These are phyloP conservation scores for Columbina picui DNA, from an alignment of 2,113 vertebrate species.

Conservation along the genomic window DNA sequence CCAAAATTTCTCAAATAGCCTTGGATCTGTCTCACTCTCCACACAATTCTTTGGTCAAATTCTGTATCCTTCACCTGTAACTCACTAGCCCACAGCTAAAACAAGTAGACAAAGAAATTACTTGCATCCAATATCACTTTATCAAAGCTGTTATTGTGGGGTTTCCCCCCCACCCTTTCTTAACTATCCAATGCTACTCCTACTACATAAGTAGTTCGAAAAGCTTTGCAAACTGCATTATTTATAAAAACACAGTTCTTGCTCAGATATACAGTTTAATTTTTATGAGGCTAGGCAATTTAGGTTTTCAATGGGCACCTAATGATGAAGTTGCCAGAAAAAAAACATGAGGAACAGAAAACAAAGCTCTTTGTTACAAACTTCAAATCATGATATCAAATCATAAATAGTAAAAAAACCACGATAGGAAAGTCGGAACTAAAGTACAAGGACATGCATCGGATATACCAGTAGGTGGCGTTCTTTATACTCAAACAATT, in stretches of 20 bases:
- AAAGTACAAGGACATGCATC: background rate
- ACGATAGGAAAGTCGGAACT: background rate
- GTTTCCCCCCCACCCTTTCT: background rate
- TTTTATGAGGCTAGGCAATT: background rate
- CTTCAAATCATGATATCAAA: background rate
- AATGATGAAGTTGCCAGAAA: background rate
- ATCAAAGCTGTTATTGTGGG: background rate
- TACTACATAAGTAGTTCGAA: background rate
- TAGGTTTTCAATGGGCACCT: background rate
- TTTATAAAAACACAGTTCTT: background rate
- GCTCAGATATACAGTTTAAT: background rate
- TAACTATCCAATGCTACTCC: background rate
- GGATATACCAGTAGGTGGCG: slow-evolving; percentile 9
- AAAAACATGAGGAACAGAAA: background rate
- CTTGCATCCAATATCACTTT: background rate
- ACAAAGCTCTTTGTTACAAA: background rate
- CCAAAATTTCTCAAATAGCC: background rate
- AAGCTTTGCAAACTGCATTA: background rate
- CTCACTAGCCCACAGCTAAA: background rate
- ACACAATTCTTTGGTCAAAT: background rate
- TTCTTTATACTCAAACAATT: background rate
- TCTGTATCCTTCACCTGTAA: background rate
- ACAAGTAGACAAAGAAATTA: background rate
- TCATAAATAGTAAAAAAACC: background rate
- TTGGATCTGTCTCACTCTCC: background rate